Evolutionary conservation across 1,140 invertebrate species (phyloP), one percentile per base, ranked within the genome.

Genomic region (Bactericera cockerelli): DNA sequence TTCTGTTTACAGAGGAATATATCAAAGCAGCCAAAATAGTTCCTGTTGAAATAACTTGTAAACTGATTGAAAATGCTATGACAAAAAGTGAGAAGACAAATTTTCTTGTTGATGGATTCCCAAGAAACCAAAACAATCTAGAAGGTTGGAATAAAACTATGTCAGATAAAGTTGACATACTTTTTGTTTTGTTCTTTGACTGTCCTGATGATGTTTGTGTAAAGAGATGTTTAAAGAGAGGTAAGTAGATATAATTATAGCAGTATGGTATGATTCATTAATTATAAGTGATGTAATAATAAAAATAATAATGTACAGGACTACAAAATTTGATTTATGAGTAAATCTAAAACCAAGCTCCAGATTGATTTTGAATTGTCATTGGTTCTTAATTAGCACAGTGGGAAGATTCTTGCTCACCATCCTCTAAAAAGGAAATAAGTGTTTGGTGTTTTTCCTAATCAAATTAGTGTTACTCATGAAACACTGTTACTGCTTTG

Each of bases 71-170:
- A 68, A 82, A 83, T 61, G 89, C 89, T 1, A 96, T 96, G 87
- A 72, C 77, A 59, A 69, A 77, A 56, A 77, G 82, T 14, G 77
- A 75, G 1, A 78, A 81, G 21, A 75, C 81, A n/a, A 84, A 85
- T 39, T 99, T 99, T 70, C 75, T 99, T 0, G 88, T 99, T 65
- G 97, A 99, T 74, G 97, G 97, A 6, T 99, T 99, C 72, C 97
- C 97, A 25, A 77, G 97, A 24, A 99, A 98, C 72, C 79, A 94
- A 70, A 84, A 99, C 71, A 99, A 99, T 72, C 73, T 99, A 56
- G 82, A 93, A 60, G 97, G 97, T 1, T 99, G 97, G 97, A 81
- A 86, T 33, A 77, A 81, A 64, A 75, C 79, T 63, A 94, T 99
- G 86, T 70, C 76, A 0, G 82, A 85, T 19, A 93, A 96, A 73